These are phyloP conservation scores for Amniataba percoides DNA, from an alignment of 2,797 vertebrate species.

Conservation along the genomic window DNA sequence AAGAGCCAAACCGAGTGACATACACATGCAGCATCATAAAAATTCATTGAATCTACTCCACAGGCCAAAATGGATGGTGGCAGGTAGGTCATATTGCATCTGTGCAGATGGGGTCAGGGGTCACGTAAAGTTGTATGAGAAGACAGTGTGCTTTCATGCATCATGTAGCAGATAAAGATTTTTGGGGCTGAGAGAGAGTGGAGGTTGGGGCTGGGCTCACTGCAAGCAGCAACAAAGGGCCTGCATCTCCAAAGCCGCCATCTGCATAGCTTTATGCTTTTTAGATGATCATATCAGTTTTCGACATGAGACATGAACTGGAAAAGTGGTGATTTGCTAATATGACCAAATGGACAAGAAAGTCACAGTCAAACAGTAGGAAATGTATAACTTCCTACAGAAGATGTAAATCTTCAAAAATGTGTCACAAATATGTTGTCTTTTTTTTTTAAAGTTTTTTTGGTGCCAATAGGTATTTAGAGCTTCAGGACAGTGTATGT, in stretches of 20 bases:
- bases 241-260: constrained; percentile 45
- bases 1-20: constrained; percentile 68
- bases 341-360: neutral
- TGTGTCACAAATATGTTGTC: neutral
- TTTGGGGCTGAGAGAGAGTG: constrained; percentile 64
- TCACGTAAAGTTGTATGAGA: constrained; percentile 91
- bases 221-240: constrained; percentile 40
- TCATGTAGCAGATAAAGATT: constrained; percentile 97
- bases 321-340: neutral
- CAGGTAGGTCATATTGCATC: constrained; percentile 96
- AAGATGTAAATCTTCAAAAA: neutral
- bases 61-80: constrained; percentile 93
- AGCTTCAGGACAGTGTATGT: neutral
- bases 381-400: neutral
- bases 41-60: constrained; percentile 99
- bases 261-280: constrained; percentile 31
- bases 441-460: neutral
- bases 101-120: constrained; percentile 90
- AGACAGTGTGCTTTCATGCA: constrained; percentile 97
- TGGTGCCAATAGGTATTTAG: neutral
- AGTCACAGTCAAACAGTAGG: neutral
- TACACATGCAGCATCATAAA: constrained; percentile 90
- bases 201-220: constrained; percentile 42
- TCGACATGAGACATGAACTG: neutral
- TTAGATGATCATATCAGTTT: neutral